Evolutionary conservation across 2,113 vertebrate species (phyloP).

Genomic region (Oreotrochilus melanogaster): DNA sequence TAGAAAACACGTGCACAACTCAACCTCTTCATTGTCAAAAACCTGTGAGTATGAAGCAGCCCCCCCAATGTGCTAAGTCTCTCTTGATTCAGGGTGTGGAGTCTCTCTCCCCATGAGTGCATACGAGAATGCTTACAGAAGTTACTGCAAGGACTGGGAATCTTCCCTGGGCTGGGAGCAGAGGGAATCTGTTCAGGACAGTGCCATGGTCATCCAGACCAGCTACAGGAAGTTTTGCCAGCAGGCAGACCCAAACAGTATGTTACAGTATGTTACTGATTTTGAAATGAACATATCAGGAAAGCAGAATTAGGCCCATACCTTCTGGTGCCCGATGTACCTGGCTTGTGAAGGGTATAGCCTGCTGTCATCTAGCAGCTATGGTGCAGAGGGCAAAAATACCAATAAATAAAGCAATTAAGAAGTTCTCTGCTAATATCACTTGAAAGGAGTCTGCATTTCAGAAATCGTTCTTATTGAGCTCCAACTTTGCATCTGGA

Average conservation of each 20-base stretch:
- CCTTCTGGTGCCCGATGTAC: neutral
- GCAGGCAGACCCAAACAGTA: neutral
- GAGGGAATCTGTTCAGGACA: neutral
- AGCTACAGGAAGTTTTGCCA: neutral
- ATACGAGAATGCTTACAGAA: accelerated
- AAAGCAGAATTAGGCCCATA: neutral
- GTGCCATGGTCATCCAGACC: neutral
- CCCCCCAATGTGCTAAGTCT: neutral
- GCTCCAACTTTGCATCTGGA: neutral
- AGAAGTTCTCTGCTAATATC: neutral
- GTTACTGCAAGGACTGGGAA: neutral
- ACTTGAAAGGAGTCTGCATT: conserved; percentile 7
- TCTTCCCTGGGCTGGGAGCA: accelerated
- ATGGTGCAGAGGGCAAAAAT: neutral
- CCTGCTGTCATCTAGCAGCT: neutral
- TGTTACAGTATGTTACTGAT: neutral
- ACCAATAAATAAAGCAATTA: neutral
- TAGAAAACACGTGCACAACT: conserved; percentile 11
- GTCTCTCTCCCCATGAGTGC: neutral
- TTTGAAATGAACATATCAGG: neutral
- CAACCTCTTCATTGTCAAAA: neutral
- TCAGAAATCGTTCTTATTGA: neutral
- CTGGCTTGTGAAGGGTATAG: neutral
- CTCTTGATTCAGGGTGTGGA: neutral
- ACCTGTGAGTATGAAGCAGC: neutral